These are phyloP conservation scores for Anolis carolinensis DNA, from an alignment of 2,113 vertebrate species.

Conservation along the genomic window DNA sequence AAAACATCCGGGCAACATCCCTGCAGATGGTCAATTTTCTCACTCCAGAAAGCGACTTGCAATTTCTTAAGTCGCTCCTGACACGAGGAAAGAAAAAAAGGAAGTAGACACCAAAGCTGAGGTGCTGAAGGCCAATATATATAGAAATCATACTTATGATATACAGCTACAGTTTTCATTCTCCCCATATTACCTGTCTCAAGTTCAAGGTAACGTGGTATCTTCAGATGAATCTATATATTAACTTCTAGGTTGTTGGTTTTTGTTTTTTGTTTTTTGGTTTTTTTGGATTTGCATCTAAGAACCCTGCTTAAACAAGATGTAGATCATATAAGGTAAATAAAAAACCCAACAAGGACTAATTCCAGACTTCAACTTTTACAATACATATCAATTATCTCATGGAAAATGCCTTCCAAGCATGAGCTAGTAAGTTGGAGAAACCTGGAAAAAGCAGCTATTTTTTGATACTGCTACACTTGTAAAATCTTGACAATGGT, in stretches of 20 bases:
- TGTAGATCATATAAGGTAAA: not conserved
- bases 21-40: too few relatives aligned
- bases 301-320: not conserved
- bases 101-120: too few relatives aligned
- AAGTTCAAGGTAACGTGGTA: not conserved
- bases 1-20: too few relatives aligned
- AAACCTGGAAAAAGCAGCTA: not conserved
- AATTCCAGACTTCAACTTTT: not conserved
- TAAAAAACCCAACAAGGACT: not conserved
- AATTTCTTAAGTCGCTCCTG: too few relatives aligned
- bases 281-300: not conserved
- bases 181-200: not conserved
- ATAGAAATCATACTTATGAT: not conserved
- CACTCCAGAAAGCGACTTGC: too few relatives aligned
- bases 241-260: too few relatives aligned
- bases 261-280: not conserved
- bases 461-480: not conserved
- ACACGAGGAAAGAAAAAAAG: too few relatives aligned
- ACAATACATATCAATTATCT: not conserved
- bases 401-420: not conserved
- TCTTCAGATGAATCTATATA: not conserved
- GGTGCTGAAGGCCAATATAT: not conserved
- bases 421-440: too few relatives aligned
- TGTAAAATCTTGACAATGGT: not conserved
- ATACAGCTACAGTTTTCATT: not conserved